Percentiles rank a stretch among this genome's conserved stretches.
Conservation (phyloP, 2,113 vertebrate species). For the Pelusios castaneus region DNA sequence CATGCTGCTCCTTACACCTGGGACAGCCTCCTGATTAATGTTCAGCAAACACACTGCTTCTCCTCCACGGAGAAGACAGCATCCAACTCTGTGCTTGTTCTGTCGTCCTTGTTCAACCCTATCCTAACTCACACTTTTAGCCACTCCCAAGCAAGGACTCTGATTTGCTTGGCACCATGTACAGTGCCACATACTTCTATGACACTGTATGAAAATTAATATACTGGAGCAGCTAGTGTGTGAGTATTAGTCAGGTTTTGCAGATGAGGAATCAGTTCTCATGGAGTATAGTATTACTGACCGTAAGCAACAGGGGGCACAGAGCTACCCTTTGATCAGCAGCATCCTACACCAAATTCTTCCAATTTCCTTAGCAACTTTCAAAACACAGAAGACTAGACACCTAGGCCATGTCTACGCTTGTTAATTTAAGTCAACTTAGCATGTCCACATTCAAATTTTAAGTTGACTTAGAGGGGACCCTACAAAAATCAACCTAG, state of each 20-base stretch:
- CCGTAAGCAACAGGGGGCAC: neutral
- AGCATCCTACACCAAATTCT: neutral
- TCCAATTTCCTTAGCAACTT: neutral
- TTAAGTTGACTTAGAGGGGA: too few relatives aligned
- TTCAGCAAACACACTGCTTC: constrained; percentile 45
- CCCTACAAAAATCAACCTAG: too few relatives aligned
- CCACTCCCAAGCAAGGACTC: neutral
- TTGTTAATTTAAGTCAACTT: too few relatives aligned
- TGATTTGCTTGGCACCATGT: fast-evolving
- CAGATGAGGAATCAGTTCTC: fast-evolving
- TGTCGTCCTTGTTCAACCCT: neutral
- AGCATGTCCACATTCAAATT: too few relatives aligned
- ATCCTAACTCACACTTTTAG: neutral
- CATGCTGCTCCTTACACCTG: neutral
- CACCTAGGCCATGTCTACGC: too few relatives aligned
- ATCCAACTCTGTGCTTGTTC: neutral
- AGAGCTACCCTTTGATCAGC: neutral
- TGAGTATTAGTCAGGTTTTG: neutral
- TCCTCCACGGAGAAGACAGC: neutral
- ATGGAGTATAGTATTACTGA: neutral
- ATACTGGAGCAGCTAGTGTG: neutral
- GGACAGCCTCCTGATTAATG: constrained; percentile 57
- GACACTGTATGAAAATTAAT: neutral
- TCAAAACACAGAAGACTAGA: neutral
- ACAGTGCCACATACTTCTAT: neutral